Base-by-base conservation (phyloP, 1,140 invertebrate genomes). In the Onthophagus taurus region DNA sequence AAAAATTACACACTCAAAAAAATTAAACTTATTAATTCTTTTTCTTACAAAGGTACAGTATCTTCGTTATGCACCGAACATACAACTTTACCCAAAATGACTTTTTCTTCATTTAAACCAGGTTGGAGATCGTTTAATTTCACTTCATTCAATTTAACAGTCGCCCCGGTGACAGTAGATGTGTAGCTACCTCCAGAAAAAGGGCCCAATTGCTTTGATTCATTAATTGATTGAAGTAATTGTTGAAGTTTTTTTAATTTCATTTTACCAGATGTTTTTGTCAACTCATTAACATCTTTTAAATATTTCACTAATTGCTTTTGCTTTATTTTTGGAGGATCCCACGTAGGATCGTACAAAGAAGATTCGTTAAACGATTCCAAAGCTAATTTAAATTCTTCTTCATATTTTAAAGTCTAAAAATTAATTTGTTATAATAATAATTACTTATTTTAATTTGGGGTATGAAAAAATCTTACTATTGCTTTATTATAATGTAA, bases 401-500 rank as follows among this genome's bases (percentile, higher is more conserved):
- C 86, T 67, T 86, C 81, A 65, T 88, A 89, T 65, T 85, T 85
- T 36, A 85, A 71, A 5, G 78, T 78, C 83, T 86, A 58, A 34
- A 61, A 65, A 38, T n/a, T 13, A n/a, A 41, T 33, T 23, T 18
- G 14, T n/a, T 6, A 21, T 20, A 5, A 12, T 21, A 19, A 11
- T 37, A 7, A 16, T 7, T n/a, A 41, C 3, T 17, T 29, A 20
- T 13, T 2, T 41, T 4, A 29, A 41, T 17, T 23, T 12, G n/a
- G n/a, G n/a, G n/a, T n/a, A n/a, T 7, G 14, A 13, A 1, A 4
- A 35, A 14, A 6, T 18, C 75, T 77, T 71, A 90, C 86, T 53
- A 86, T 75, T 41, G 78, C 85, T 73, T 85, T 83, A 63, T 91
- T 93, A 59, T 82, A 89, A 70, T 87, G 83, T 23, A 92, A 70